A percentile compares a stretch with the other conserved stretches of the same genome.
Conservation (phyloP, 2,113 vertebrate genomes). For the Oriolus oriolus region DNA sequence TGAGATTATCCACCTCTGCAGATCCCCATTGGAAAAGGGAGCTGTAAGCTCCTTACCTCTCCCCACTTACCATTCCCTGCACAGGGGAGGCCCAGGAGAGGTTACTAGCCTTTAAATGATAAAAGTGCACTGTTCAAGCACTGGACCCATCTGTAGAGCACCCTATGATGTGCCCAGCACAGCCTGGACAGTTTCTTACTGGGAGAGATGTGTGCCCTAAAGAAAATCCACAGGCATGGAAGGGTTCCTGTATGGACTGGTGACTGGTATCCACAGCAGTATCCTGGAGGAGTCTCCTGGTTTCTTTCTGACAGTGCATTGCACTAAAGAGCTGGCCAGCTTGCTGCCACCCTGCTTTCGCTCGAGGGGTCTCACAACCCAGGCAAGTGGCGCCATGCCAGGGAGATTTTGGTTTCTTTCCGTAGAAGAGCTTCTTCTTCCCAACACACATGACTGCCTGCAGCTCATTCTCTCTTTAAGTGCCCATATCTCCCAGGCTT, state of each 20-base stretch:
- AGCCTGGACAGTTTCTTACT: no score
- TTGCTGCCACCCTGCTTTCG: background rate
- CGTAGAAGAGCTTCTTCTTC: background rate
- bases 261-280: background rate
- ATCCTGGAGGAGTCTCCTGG: accelerated
- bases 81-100: background rate
- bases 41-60: background rate
- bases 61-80: accelerated
- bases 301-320: background rate
- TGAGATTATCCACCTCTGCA: background rate
- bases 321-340: background rate
- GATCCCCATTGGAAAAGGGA: background rate
- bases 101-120: background rate
- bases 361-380: background rate
- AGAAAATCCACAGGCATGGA: background rate
- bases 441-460: no score
- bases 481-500: accelerated
- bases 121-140: background rate
- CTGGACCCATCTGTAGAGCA: no score
- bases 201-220: background rate
- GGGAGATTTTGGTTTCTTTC: background rate
- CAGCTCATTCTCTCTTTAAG: accelerated
- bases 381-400: accelerated
- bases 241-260: background rate
- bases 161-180: background rate